These are phyloP conservation scores for Aricia agestis DNA, from an alignment of 1,140 invertebrate genomes.

Conservation along the genomic window DNA sequence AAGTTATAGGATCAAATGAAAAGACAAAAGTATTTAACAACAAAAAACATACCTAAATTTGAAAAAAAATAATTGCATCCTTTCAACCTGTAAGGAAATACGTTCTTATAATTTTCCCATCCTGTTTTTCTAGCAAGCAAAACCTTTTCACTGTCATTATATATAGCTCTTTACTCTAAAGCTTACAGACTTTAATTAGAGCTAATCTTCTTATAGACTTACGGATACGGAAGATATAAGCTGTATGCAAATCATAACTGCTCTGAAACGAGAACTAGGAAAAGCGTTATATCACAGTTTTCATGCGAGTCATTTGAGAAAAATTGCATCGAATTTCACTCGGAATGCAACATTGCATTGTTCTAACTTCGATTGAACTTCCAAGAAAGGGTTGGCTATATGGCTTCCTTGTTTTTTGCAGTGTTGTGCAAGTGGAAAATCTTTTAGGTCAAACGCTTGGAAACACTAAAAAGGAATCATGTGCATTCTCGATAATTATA, in stretches of 20 bases:
- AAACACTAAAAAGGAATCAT: not conserved
- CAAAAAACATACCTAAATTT: no score
- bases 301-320: not conserved
- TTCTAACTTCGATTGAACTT: not conserved
- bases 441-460: not conserved
- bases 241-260: not conserved
- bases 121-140: no score
- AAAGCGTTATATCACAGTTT: not conserved
- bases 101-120: no score
- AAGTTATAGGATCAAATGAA: no score
- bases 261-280: not conserved
- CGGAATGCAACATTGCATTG: not conserved
- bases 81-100: no score
- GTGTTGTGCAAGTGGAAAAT: slow-evolving; percentile 1
- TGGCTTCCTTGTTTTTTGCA: slow-evolving; percentile 5
- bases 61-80: no score
- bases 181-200: no score
- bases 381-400: not conserved
- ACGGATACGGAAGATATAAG: not conserved
- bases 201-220: not conserved
- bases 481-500: not conserved
- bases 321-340: not conserved
- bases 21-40: no score
- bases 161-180: no score
- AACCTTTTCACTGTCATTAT: no score